A percentile compares a stretch with the other conserved stretches of the same genome.
Conservation (phyloP, 2,888 invertebrate species). For the Mechanitis messenoides region DNA sequence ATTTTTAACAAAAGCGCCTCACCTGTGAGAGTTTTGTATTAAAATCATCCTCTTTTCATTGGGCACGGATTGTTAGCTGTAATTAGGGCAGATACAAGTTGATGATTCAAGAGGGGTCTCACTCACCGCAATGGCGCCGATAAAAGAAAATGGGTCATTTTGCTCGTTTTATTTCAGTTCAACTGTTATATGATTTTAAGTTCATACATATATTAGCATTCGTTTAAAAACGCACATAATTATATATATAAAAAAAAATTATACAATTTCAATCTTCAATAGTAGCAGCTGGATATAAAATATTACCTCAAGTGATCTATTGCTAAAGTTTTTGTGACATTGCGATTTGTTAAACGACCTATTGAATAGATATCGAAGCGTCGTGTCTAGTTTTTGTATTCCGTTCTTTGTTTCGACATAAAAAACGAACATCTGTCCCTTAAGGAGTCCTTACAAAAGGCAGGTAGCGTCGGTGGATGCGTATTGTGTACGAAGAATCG, state of each 20-base stretch:
- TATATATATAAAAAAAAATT: not conserved
- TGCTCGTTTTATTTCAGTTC: constrained; percentile 7
- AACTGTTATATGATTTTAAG: constrained; percentile 5
- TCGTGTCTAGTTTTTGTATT: constrained; percentile 30
- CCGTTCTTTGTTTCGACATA: constrained; percentile 33
- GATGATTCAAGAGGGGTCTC: constrained; percentile 13
- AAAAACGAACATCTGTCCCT: constrained; percentile 42
- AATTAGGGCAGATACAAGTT: constrained; percentile 24
- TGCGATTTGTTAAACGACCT: constrained; percentile 21
- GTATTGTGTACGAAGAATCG: constrained; percentile 33
- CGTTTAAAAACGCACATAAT: not conserved
- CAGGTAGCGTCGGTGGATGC: constrained; percentile 37
- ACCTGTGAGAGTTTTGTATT: constrained; percentile 32
- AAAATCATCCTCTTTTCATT: constrained; percentile 26
- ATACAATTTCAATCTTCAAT: not conserved
- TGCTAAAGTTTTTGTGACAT: constrained; percentile 7
- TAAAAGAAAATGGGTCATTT: constrained; percentile 22
- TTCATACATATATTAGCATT: not conserved
- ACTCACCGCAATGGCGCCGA: constrained; percentile 15
- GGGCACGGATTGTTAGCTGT: constrained; percentile 23
- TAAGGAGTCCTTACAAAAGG: constrained; percentile 39
- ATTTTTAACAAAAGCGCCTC: constrained; percentile 29
- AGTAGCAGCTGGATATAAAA: not conserved
- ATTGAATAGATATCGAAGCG: constrained; percentile 32
- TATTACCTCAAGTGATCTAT: not conserved